Evolutionary conservation across 2,888 invertebrate genomes (phyloP).

Genomic region (Aromia moschata): DNA sequence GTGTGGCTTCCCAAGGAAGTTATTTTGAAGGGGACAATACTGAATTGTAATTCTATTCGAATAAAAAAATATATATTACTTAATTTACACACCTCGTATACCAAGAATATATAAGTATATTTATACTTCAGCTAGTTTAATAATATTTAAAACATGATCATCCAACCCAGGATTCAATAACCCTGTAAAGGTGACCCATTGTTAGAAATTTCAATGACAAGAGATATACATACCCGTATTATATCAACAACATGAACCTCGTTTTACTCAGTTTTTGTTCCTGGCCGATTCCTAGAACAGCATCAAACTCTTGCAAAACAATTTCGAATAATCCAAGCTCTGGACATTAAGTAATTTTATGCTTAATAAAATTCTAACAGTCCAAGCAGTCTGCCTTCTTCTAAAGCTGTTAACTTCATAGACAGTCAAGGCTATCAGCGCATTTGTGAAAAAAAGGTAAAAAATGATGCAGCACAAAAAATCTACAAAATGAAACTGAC

Average conservation of each 20-base stretch:
- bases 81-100: no score
- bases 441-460: slow-evolving; percentile 5
- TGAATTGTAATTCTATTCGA: no score
- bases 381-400: slow-evolving; percentile 15
- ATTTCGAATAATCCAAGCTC: neutral
- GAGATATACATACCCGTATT: no score
- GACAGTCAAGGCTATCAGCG: slow-evolving; percentile 4
- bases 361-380: slow-evolving; percentile 9
- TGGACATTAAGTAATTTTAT: slow-evolving; percentile 12
- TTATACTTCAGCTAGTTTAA: no score
- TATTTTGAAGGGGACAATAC: no score
- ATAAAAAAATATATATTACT: no score
- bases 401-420: slow-evolving; percentile 7
- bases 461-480: slow-evolving; percentile 15
- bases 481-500: neutral
- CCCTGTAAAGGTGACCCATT: no score
- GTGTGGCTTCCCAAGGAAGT: no score
- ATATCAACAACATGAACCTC: neutral
- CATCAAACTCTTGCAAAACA: neutral
- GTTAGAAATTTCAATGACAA: no score
- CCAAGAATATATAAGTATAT: no score
- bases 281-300: neutral
- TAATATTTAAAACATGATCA: no score
- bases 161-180: no score
- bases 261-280: neutral